phyloP scores from a whole-genome alignment of 2,113 vertebrate species.

The Menura novaehollandiae region DNA sequence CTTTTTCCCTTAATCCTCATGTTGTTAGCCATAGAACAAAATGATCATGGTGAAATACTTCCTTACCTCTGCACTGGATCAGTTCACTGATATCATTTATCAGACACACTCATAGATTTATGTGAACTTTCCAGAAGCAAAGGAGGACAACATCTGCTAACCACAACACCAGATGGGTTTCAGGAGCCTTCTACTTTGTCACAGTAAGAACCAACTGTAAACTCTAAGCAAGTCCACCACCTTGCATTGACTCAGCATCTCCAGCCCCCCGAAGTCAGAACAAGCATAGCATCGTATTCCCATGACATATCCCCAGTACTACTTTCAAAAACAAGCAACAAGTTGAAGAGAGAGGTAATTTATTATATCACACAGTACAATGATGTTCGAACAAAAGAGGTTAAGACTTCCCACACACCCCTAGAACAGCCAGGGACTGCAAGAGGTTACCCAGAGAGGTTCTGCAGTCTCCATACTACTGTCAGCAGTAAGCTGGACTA shows the following conservation, averaged over 20 bases:
- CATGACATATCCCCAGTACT: background rate
- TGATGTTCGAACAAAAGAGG: background rate
- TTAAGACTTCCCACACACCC: background rate
- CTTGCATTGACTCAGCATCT: background rate
- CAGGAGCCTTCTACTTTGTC: background rate
- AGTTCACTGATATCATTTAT: background rate
- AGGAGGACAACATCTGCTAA: background rate
- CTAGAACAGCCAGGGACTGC: background rate
- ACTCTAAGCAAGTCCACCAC: background rate
- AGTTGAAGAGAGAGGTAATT: background rate
- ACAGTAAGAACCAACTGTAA: background rate
- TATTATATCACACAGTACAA: background rate
- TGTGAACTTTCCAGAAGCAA: background rate
- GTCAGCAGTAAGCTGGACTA: background rate
- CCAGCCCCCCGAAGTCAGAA: background rate
- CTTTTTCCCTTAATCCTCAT: background rate
- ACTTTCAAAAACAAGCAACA: background rate
- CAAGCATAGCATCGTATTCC: rapidly evolving
- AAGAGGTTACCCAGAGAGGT: background rate
- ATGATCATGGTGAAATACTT: background rate
- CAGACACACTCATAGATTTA: background rate
- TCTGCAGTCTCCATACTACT: background rate
- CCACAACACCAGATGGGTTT: background rate
- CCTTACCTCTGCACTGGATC: background rate
- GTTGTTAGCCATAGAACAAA: background rate